Percentiles rank a stretch among this genome's conserved stretches.
Evolutionary conservation across 92 coral and sea anemone genomes (phyloP).

Genomic region (Isaurus tuberculatus): DNA sequence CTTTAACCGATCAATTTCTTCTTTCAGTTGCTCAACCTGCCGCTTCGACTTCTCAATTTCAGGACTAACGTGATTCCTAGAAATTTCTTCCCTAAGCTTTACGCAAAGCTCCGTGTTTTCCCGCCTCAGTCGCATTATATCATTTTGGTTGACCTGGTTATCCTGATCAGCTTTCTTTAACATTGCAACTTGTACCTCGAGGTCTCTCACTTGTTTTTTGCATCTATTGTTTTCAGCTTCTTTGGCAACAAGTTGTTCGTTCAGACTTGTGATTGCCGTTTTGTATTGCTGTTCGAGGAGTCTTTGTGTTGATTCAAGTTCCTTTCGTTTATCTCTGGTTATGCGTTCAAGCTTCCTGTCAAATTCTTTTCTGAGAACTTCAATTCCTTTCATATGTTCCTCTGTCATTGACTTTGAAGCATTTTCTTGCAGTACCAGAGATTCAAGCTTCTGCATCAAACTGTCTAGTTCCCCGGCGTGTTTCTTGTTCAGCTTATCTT

Average conservation of each 20-base stretch:
- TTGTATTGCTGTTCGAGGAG: constrained; percentile 65
- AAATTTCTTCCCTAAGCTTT: constrained; percentile 71
- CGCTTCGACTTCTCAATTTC: constrained; percentile 41
- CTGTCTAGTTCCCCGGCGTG: constrained; percentile 76
- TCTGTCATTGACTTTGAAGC: constrained; percentile 81
- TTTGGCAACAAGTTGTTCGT: constrained; percentile 66
- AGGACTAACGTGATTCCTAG: constrained; percentile 42
- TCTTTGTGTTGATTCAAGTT: constrained; percentile 67
- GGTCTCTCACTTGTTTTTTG: constrained; percentile 59
- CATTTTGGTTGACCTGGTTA: constrained; percentile 47
- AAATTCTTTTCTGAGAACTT: constrained; percentile 72
- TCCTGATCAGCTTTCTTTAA: constrained; percentile 42
- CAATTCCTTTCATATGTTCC: constrained; percentile 87
- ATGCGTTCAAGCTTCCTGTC: constrained; percentile 73
- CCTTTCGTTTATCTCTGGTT: constrained; percentile 74
- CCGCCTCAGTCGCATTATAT: constrained; percentile 59
- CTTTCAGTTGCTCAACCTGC: constrained; percentile 58
- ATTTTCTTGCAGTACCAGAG: constrained; percentile 75
- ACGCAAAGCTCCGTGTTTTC: constrained; percentile 78
- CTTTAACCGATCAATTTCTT: constrained; percentile 73
- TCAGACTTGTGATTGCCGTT: constrained; percentile 49
- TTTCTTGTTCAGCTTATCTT: constrained; percentile 67
- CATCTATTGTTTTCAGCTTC: constrained; percentile 62
- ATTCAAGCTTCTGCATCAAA: constrained; percentile 78
- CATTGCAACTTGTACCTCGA: constrained; percentile 56